Percentiles rank a stretch among this genome's conserved stretches.
phyloP scores from a whole-genome alignment of 37 sponge, comb jelly and placozoan genomes.

The Petrosia ficiformis region DNA sequence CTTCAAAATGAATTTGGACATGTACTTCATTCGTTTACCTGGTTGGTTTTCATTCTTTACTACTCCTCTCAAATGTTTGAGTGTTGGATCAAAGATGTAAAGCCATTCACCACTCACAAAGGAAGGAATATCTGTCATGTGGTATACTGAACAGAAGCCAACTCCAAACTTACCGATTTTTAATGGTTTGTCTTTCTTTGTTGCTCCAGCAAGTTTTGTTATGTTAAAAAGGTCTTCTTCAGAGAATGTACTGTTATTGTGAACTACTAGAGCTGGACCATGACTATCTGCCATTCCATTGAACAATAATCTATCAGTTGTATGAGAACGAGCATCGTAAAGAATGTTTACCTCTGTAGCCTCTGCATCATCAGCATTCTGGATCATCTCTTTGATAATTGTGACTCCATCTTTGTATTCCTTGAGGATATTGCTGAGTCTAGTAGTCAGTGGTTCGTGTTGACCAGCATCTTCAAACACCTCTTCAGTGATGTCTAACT shows the following conservation, averaged over 20 bases:
- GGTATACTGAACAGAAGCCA: slow-evolving; percentile 69
- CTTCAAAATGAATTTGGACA: slow-evolving; percentile 2
- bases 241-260: slow-evolving; percentile 42
- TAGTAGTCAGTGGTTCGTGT: slow-evolving; percentile 41
- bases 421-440: slow-evolving; percentile 56
- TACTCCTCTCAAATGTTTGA: slow-evolving; percentile 27
- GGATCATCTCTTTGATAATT: slow-evolving; percentile 60
- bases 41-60: slow-evolving; percentile 38
- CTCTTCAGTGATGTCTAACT: slow-evolving; percentile 43
- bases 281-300: slow-evolving; percentile 48
- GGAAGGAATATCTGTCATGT: slow-evolving; percentile 41
- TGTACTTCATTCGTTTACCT: slow-evolving; percentile 34
- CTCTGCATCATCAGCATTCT: slow-evolving; percentile 79
- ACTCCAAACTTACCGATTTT: slow-evolving; percentile 78
- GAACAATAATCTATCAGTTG: slow-evolving; percentile 24
- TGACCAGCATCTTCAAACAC: slow-evolving; percentile 57
- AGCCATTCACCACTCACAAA: slow-evolving; percentile 39
- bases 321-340: slow-evolving; percentile 36
- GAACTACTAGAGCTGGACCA: slow-evolving; percentile 47
- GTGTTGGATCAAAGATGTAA: slow-evolving; percentile 60
- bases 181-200: slow-evolving; percentile 41
- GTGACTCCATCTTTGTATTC: slow-evolving; percentile 66
- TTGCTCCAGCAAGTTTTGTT: slow-evolving; percentile 66
- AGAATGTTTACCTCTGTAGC: slow-evolving; percentile 60
- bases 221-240: slow-evolving; percentile 77